Evolutionary conservation across 2,888 invertebrate genomes (phyloP), one percentile per base, ranked within the genome.

Genomic region (Lamellibrachia columna): DNA sequence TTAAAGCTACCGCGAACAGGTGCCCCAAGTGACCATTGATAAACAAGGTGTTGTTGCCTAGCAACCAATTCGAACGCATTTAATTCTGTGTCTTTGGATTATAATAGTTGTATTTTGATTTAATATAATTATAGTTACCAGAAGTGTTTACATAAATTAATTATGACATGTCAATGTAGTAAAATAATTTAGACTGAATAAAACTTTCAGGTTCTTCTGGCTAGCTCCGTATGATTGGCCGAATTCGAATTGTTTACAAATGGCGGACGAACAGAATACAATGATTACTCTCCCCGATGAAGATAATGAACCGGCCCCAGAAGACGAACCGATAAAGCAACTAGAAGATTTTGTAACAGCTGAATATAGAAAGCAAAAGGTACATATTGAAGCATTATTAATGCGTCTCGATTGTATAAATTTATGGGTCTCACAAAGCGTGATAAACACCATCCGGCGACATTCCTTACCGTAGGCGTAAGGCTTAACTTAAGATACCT

Each of bases 221-320:
- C 75, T n/a, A 75, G 75, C 75, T 75, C 75, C 75, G 75, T 75
- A 15, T 75, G 75, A 75, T 75, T 75, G 75, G n/a, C 75, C 75
- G 75, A 75, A 75, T 75, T 75, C 75, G 75, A 75, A 75, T 75
- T 75, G 75, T 75, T 75, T 75, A 75, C 75, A 75, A 75, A 75
- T 75, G 75, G 75, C 75, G 75, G 75, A 75, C 22, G 75, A 75
- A 75, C 15, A 22, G 75, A 75, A 22, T 75, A 22, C 75, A 22
- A 75, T 75, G 22, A 22, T 75, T 75, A 22, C 75, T 75, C 75
- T 22, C 4, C 75, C 75, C 15, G 75, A 6, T n/a, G 75, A 22
- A 75, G 75, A 75, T 15, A 75, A 75, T 75, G 75, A 75, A 6
- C 15, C 75, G 22, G 22, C 75, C n/a, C 22, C 75, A 75, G 75